phyloP scores from a whole-genome alignment of 1,140 invertebrate genomes.

The Heliconius melpomene region DNA sequence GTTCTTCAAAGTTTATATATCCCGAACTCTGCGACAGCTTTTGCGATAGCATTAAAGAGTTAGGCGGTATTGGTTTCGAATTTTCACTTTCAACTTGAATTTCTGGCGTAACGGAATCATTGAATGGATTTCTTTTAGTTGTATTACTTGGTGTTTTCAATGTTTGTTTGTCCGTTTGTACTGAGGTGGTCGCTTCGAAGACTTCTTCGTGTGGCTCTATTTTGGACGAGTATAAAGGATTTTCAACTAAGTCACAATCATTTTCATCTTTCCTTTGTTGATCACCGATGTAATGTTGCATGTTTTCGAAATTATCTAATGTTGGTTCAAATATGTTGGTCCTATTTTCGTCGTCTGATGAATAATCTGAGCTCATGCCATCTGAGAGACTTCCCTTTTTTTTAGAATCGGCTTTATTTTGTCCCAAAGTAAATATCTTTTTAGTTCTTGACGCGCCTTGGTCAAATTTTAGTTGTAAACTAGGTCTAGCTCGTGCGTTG shows the following conservation, averaged over 20 bases:
- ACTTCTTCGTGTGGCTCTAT: conserved; percentile 71
- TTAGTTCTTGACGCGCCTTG: conserved; percentile 66
- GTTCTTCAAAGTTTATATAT: conserved; percentile 80
- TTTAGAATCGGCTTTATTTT: conserved; percentile 63
- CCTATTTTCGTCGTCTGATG: conserved; percentile 77
- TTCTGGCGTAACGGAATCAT: conserved; percentile 66
- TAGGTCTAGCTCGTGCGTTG: conserved; percentile 78
- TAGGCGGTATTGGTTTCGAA: conserved; percentile 76
- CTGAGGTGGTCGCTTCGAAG: conserved; percentile 28
- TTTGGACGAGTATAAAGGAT: conserved; percentile 77
- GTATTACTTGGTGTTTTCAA: conserved; percentile 65
- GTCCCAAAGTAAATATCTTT: conserved; percentile 80
- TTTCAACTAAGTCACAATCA: conserved; percentile 73
- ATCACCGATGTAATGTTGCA: conserved; percentile 74
- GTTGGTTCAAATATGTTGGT: conserved; percentile 80
- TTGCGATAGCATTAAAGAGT: conserved; percentile 81
- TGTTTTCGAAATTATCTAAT: conserved; percentile 78
- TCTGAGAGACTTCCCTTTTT: conserved; percentile 77
- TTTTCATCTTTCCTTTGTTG: conserved; percentile 63
- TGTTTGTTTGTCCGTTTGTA: conserved; percentile 47
- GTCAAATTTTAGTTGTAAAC: conserved; percentile 70
- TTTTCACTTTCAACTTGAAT: conserved; percentile 79
- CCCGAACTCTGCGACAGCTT: conserved; percentile 87
- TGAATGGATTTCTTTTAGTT: conserved; percentile 82
- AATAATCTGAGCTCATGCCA: conserved; percentile 77